phyloP scores from a whole-genome alignment of 2,888 invertebrate genomes.

The Lepidocyrtoides sp. region DNA sequence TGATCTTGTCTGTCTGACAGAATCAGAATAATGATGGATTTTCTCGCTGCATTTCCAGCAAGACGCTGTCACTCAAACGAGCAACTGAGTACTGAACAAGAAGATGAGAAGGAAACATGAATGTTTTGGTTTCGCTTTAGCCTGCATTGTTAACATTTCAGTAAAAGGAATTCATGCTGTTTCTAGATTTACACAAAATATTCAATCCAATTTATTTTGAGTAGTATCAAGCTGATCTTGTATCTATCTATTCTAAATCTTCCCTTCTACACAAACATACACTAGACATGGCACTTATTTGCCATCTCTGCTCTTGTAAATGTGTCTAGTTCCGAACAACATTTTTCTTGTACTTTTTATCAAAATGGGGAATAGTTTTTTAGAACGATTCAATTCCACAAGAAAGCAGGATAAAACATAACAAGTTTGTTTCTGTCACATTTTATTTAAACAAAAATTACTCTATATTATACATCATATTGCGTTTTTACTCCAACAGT shows the following conservation, averaged over 20 bases:
- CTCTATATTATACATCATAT: constrained; percentile 59
- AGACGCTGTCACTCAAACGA: constrained; percentile 73
- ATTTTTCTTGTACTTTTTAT: neutral
- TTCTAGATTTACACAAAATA: constrained; percentile 13
- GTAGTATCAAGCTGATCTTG: constrained; percentile 21
- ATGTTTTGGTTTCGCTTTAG: constrained; percentile 11
- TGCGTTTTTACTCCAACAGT: constrained; percentile 20
- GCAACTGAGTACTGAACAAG: constrained; percentile 15
- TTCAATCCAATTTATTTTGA: constrained; percentile 72
- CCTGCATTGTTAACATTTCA: neutral
- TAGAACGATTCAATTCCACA: constrained; percentile 45
- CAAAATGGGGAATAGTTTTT: neutral
- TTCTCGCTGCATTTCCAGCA: constrained; percentile 50
- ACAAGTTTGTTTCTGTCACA: constrained; percentile 72
- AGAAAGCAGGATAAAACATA: constrained; percentile 48
- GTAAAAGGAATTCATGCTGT: constrained; percentile 38
- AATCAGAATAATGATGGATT: constrained; percentile 74
- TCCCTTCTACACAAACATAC: neutral
- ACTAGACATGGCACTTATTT: neutral
- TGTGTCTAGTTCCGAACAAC: neutral
- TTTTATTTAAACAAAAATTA: constrained; percentile 71
- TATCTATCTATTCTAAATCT: constrained; percentile 1
- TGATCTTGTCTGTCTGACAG: constrained; percentile 52
- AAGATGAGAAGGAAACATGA: neutral
- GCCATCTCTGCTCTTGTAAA: neutral